Evolutionary conservation across 2,113 vertebrate genomes (phyloP), one percentile per base, ranked within the genome.

Genomic region (Rhineura floridana): DNA sequence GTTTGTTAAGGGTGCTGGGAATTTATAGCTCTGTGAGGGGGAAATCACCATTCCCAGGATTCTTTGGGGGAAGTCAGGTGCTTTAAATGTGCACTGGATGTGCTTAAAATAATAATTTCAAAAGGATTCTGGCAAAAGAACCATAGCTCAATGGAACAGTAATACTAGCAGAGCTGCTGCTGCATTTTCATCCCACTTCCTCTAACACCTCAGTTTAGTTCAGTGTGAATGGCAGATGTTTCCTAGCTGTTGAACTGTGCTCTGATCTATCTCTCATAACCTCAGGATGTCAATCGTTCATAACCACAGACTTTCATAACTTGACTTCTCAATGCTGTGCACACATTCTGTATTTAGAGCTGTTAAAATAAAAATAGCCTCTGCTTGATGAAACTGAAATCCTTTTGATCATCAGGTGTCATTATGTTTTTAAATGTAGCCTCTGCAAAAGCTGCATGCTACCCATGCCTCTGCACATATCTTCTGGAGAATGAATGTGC

Each of bases 191-290:
- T 50, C 46, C 33, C 7, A 72, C 8, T 8, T 9, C 50, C 79
- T 87, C 13, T 15, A 55, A 3, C 46, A 70, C 1, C 2, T 52
- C 83, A 0, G 0, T 88, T 91, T 87, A 87, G 86, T 90, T 83
- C 78, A 0, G 0, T 88, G 81, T 91, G 82, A 77, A 85, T 48
- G 0, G 28, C 65, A 83, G 89, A 82, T 90, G 86, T 84, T 91
- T 88, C 88, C 36, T 82, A 91, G 83, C 90, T 70, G 75, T 87
- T 89, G 85, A 81, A 78, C 91, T 89, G 81, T 65, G 36, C 65
- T 92, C 85, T 80, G 0, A 0, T 86, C 50, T 91, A 50, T 88
- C 92, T 94, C 94, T 95, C 62, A 8, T 95, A 95, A 95, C 90
- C 90, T 86, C 89, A 15, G 55, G 91, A 84, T 89, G 10, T 62